Conservation (phyloP, 2,113 vertebrate species). For the Pantherophis guttatus region DNA sequence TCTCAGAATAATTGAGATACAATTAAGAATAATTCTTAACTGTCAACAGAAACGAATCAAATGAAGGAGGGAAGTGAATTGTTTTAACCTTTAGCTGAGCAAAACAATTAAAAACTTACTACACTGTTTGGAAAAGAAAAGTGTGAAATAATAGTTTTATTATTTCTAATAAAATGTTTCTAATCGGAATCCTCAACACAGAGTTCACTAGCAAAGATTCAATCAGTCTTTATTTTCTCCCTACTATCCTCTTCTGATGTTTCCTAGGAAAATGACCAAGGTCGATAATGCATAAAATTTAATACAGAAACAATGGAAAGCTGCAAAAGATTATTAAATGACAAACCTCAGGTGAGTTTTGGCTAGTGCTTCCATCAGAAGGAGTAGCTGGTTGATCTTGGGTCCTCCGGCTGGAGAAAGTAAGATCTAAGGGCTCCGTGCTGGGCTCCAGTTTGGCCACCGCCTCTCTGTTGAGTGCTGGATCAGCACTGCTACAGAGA, state of each 20-base stretch:
- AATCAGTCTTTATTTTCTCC: not conserved
- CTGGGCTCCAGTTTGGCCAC: constrained; percentile 78
- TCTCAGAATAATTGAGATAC: not conserved
- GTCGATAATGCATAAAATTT: not conserved
- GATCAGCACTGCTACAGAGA: constrained; percentile 77
- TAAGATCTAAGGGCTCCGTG: constrained; percentile 74
- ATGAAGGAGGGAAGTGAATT: not conserved
- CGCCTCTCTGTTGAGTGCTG: constrained; percentile 75
- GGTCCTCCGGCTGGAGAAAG: constrained; percentile 75
- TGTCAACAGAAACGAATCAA: not conserved
- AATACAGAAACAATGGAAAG: not conserved
- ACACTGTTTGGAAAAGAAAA: not conserved
- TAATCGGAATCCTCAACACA: not conserved
- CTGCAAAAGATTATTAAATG: not conserved
- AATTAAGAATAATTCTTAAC: not conserved
- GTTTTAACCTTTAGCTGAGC: not conserved
- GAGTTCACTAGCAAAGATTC: not conserved
- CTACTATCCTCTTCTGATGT: not conserved
- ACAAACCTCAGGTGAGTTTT: constrained; percentile 83
- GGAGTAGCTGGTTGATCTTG: constrained; percentile 71
- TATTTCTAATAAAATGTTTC: not conserved
- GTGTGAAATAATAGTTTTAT: not conserved
- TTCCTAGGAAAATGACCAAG: not conserved
- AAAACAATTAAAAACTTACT: not conserved
- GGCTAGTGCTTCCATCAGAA: constrained; percentile 73